phyloP scores from a whole-genome alignment of 2,797 vertebrate genomes.

The Silurus lanzhouensis region DNA sequence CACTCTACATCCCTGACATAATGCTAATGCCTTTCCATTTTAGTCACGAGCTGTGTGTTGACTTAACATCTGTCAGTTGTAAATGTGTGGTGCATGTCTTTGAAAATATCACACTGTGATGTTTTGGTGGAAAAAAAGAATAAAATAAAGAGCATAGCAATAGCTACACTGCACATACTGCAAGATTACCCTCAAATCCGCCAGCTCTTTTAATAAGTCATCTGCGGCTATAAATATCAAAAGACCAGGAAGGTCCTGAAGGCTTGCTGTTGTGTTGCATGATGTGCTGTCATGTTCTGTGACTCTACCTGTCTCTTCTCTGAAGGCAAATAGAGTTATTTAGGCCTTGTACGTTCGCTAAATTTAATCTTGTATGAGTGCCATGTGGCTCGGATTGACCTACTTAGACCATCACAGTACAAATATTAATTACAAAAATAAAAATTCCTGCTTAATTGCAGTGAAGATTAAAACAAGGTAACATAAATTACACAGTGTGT shows the following conservation, averaged over 20 bases:
- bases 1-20: constrained; percentile 16
- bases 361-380: constrained; percentile 47
- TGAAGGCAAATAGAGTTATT: constrained; percentile 43
- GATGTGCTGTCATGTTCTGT: constrained; percentile 61
- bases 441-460: background rate
- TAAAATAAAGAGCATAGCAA: background rate
- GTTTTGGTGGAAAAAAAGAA: background rate
- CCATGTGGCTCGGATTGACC: constrained; percentile 16
- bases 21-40: constrained; percentile 39
- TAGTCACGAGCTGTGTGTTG: constrained; percentile 32
- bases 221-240: constrained; percentile 57
- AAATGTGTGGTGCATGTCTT: constrained; percentile 34
- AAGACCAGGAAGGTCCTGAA: constrained; percentile 49
- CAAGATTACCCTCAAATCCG: constrained; percentile 29
- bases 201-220: constrained; percentile 55
- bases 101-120: constrained; percentile 34
- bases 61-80: constrained; percentile 50
- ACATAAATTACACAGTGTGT: background rate
- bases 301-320: constrained; percentile 55
- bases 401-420: constrained; percentile 13
- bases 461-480: background rate
- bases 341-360: constrained; percentile 47
- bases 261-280: constrained; percentile 46
- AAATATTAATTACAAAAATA: constrained; percentile 9
- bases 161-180: constrained; percentile 31